Evolutionary conservation across 2,797 vertebrate species (phyloP).

Genomic region (Mastacembelus armatus): DNA sequence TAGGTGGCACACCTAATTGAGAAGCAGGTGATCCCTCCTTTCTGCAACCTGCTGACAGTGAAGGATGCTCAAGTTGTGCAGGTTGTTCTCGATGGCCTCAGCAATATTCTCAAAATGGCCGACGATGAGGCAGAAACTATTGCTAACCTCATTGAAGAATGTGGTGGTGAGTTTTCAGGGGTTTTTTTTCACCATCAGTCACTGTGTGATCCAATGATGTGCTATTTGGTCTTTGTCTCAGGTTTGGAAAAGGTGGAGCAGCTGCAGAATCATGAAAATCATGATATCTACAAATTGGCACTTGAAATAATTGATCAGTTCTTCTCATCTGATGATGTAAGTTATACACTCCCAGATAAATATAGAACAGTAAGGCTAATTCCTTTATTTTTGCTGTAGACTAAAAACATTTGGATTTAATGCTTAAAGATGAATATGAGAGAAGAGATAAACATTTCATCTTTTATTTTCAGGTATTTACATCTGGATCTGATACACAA

Average conservation of each 20-base stretch:
- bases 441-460: too few species aligned
- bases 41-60: conserved; percentile 98
- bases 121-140: conserved; percentile 98
- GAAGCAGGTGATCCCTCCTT: conserved; percentile 98
- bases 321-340: conserved; percentile 96
- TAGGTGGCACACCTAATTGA: conserved; percentile 98
- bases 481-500: too few species aligned
- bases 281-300: conserved; percentile 99
- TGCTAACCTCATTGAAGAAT: conserved; percentile 98
- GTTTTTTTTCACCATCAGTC: too few species aligned
- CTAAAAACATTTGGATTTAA: too few species aligned
- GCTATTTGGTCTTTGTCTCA: conserved; percentile 69
- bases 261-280: conserved; percentile 99
- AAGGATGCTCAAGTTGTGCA: conserved; percentile 99
- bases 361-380: too few species aligned
- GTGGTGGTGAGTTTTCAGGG: conserved; percentile 90
- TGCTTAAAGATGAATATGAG: too few species aligned
- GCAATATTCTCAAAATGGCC: conserved; percentile 99
- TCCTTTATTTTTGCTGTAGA: too few species aligned
- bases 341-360: too few species aligned
- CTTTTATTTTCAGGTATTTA: too few species aligned
- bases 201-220: background rate
- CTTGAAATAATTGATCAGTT: conserved; percentile 99
- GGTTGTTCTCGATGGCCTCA: conserved; percentile 97
- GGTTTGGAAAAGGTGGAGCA: conserved; percentile 99